A percentile compares a stretch with the other conserved stretches of the same genome.
Conservation (phyloP, 1,140 invertebrate genomes). For the Leptinotarsa defecta region DNA sequence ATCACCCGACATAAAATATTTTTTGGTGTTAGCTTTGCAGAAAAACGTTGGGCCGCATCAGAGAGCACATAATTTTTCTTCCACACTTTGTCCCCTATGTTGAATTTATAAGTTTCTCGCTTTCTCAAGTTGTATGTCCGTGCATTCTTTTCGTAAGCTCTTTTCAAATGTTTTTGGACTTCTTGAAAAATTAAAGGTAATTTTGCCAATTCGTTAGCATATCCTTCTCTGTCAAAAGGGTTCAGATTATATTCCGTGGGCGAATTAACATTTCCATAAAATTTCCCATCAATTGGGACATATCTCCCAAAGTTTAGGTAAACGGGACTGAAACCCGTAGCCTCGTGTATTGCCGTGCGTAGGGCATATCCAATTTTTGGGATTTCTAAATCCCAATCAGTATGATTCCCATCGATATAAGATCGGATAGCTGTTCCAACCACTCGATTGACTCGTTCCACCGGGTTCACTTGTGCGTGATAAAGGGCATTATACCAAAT, state of each 20-base stretch:
- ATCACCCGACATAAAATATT: too few species aligned
- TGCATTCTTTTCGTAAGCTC: not conserved
- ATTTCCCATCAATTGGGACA: slow-evolving; percentile 23
- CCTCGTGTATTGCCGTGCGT: slow-evolving; percentile 32
- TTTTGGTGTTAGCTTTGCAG: too few species aligned
- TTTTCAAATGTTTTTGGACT: not conserved
- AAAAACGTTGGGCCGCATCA: not conserved
- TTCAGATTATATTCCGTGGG: too few species aligned
- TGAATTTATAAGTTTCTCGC: too few species aligned
- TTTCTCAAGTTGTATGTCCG: not conserved
- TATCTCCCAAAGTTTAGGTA: slow-evolving; percentile 19
- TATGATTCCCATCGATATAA: slow-evolving; percentile 31
- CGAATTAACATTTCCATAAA: slow-evolving; percentile 20
- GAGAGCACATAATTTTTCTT: not conserved
- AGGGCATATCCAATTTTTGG: slow-evolving; percentile 25
- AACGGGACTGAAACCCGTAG: slow-evolving; percentile 20
- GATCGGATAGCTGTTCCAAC: slow-evolving; percentile 28
- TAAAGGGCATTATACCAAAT: slow-evolving; percentile 26
- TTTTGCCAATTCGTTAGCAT: too few species aligned
- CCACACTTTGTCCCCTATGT: not conserved
- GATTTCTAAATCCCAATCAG: slow-evolving; percentile 26
- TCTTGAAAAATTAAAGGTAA: too few species aligned
- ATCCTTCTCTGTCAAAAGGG: too few species aligned
- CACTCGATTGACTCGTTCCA: slow-evolving; percentile 31
- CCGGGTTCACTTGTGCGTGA: slow-evolving; percentile 26